phyloP scores from a whole-genome alignment of 2,113 vertebrate genomes.

The Pantherophis guttatus region DNA sequence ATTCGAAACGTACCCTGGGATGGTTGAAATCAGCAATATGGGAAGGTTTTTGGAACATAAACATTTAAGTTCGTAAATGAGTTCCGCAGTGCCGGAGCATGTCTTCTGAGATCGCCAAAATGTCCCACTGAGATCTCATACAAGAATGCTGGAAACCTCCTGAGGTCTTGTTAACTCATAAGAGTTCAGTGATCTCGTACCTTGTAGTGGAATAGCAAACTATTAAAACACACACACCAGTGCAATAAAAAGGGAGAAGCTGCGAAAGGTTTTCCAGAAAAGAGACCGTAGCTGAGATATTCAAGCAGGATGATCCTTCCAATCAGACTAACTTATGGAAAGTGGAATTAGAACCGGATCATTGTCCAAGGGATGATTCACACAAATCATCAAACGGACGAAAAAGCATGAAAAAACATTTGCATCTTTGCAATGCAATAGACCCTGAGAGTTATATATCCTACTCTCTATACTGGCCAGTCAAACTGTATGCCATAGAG shows the following conservation, averaged over 20 bases:
- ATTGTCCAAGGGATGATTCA: neutral
- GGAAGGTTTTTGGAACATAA: neutral
- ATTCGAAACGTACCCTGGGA: neutral
- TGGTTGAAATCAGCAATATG: neutral
- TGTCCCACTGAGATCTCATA: neutral
- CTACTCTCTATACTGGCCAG: slow-evolving; percentile 35
- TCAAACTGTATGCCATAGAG: neutral
- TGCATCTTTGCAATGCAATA: slow-evolving; percentile 23
- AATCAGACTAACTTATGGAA: neutral
- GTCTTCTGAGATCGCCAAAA: neutral
- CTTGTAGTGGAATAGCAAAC: neutral
- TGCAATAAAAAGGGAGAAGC: neutral
- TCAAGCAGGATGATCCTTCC: neutral
- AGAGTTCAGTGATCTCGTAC: neutral
- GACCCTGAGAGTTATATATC: neutral
- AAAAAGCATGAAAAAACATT: neutral
- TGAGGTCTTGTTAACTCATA: neutral
- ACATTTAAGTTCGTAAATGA: neutral
- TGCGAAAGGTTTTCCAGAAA: neutral
- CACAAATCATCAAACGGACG: neutral
- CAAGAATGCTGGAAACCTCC: neutral
- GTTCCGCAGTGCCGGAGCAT: neutral
- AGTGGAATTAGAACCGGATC: neutral
- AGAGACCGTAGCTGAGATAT: neutral
- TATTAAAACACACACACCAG: neutral